Evolutionary conservation across 2,113 vertebrate genomes (phyloP), one percentile per base, ranked within the genome.

Genomic region (Phylloscopus trochilus): DNA sequence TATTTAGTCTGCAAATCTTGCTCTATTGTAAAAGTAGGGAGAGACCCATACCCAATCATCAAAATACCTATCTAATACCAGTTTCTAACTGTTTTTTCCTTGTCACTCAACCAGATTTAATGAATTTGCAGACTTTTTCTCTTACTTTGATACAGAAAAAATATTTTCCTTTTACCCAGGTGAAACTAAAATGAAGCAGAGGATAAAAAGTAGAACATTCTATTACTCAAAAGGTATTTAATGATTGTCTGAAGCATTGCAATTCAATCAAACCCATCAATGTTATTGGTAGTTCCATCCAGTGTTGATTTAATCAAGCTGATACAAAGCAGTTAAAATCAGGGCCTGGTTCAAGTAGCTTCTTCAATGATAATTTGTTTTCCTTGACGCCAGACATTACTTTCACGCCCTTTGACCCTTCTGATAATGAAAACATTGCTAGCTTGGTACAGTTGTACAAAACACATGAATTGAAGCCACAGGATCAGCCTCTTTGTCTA

Each of bases 271-370:
- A 83, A 97, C 84, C 89, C 86, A 58, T 43, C 85, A 83, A 83
- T 60, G 28, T 92, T 88, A 63, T 47, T 80, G 76, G 75, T 68
- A 93, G 74, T 60, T 68, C 81, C 80, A 84, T 72, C 19, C 91
- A 91, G 68, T 17, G 77, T 84, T 94, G 93, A 92, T 96, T 97
- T 97, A 98, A 98, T 97, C 97, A 97, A 93, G 80, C 55, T 69
- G 60, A 95, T 43, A 93, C 72, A 86, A 39, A 92, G 95, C 82
- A 88, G 55, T 73, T 79, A 75, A 69, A 79, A 92, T 83, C 70
- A 86, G 27, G 82, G 51, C 92, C 51, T 5, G 43, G 72, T 77
- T 92, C 90, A 95, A 87, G 56, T 19, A 87, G 62, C 37, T 69
- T 82, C 91, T 87, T 80, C 92, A 90, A 81, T 8, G 47, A 90